Conservation (phyloP, 2,888 invertebrate species). For the Minunthozetes semirufus region DNA sequence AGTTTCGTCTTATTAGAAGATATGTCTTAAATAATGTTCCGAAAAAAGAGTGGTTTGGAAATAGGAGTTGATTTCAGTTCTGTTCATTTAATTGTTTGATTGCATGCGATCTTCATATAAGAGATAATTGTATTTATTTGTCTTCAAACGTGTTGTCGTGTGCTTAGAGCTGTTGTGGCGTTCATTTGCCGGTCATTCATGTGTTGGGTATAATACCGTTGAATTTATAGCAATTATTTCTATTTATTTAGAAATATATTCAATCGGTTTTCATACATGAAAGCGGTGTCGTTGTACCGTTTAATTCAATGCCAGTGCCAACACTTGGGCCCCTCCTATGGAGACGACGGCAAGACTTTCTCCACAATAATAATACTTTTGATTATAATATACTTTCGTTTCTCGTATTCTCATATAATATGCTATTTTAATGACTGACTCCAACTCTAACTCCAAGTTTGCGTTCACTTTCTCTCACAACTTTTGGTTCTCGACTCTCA, state of each 20-base stretch:
- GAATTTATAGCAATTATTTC: neutral
- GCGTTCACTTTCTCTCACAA: neutral
- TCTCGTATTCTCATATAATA: neutral
- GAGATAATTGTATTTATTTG: slow-evolving; percentile 5
- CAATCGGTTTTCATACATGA: neutral
- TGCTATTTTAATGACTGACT: slow-evolving; percentile 9
- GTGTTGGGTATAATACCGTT: neutral
- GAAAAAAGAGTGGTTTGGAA: neutral
- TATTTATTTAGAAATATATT: neutral
- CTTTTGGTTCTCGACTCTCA: neutral
- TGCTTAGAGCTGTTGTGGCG: neutral
- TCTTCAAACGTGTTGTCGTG: neutral
- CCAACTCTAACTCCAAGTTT: neutral
- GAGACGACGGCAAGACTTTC: slow-evolving; percentile 24
- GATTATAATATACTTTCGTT: neutral
- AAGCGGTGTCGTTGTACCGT: slow-evolving; percentile 6
- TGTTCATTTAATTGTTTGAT: neutral
- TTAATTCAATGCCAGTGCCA: neutral
- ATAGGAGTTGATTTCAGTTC: neutral
- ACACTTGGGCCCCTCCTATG: slow-evolving; percentile 11
- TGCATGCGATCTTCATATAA: neutral
- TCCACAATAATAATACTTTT: slow-evolving; percentile 26
- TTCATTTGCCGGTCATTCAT: neutral
- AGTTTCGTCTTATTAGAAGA: neutral
- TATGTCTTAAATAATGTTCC: neutral